Percentiles rank a stretch among this genome's conserved stretches.
Conservation (phyloP, 2,888 invertebrate genomes). For the Alitta virens region DNA sequence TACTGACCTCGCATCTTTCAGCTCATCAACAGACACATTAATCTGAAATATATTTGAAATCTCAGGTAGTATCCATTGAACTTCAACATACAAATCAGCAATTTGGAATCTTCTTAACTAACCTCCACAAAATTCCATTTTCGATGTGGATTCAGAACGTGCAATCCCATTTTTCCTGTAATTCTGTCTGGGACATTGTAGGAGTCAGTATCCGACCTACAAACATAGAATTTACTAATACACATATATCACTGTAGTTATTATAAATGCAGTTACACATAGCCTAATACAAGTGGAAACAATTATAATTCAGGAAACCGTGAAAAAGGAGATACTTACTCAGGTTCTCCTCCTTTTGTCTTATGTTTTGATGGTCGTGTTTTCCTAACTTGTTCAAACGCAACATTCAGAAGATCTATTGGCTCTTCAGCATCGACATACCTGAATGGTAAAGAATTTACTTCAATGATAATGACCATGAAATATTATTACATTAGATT, state of each 20-base stretch:
- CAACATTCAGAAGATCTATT: slow-evolving; percentile 93
- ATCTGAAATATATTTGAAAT: slow-evolving; percentile 53
- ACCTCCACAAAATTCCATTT: slow-evolving; percentile 81
- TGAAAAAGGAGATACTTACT: too few relatives aligned
- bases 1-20: slow-evolving; percentile 58
- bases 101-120: too few relatives aligned
- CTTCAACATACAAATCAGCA: too few relatives aligned
- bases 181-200: slow-evolving; percentile 71
- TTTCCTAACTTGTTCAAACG: slow-evolving; percentile 65
- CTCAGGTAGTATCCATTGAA: too few relatives aligned
- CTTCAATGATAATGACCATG: too few relatives aligned
- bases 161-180: slow-evolving; percentile 71
- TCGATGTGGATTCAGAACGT: slow-evolving; percentile 73
- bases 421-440: slow-evolving; percentile 61
- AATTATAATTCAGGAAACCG: too few relatives aligned
- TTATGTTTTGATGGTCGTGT: background rate
- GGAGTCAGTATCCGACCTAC: background rate
- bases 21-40: slow-evolving; percentile 69
- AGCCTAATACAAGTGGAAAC: too few relatives aligned
- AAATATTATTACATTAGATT: too few relatives aligned
- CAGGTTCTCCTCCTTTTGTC: background rate
- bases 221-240: too few relatives aligned
- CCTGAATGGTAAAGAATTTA: slow-evolving; percentile 32
- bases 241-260: too few relatives aligned
- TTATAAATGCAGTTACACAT: too few relatives aligned